Base-by-base conservation (phyloP, 2,797 vertebrate species). In the Xyrichtys novacula region DNA sequence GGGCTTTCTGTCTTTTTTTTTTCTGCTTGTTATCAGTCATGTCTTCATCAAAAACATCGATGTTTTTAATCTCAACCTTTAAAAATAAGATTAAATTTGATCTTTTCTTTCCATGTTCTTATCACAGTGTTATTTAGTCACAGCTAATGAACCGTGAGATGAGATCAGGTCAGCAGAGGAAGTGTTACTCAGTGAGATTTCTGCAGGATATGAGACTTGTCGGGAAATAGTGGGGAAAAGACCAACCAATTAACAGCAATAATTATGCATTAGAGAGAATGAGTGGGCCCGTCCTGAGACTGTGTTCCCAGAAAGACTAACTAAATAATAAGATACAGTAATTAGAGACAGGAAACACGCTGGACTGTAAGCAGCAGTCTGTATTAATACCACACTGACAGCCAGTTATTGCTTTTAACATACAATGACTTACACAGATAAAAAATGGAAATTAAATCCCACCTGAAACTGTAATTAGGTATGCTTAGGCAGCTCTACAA, bases 301-400 rank as follows among this genome's bases (percentile, higher is more conserved):
- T 40, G 31, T 43, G 26, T 76, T 68, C 86, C 60, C 38, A 67
- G 60, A 76, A 81, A 26, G 19, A 47, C 63, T 86, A 81, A 84
- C 71, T 78, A 32, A 74, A 76, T 78, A 46, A 71, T 55, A 9
- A 48, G 36, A 29, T 59, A n/a, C n/a, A n/a, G n/a, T n/a, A 38
- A 83, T 85, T 67, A 72, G 0, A 43, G 54, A 0, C 68, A 62
- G 73, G 54, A 83, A 80, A 63, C 15, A 23, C 29, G 25, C 3
- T 12, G 56, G 59, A 65, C 66, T 25, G 15, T 5, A 0, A 9
- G 38, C 44, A 53, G 39, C 31, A 19, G n/a, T 19, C 0, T 6
- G 60, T 32, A 22, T 75, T 65, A 1, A 39, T 67, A 42, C 59
- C 46, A 59, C 71, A 31, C 74, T 50, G 60, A 70, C 71, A 65